Evolutionary conservation across 2,113 vertebrate genomes (phyloP), one percentile per base, ranked within the genome.

Genomic region (Otolemur garnettii): DNA sequence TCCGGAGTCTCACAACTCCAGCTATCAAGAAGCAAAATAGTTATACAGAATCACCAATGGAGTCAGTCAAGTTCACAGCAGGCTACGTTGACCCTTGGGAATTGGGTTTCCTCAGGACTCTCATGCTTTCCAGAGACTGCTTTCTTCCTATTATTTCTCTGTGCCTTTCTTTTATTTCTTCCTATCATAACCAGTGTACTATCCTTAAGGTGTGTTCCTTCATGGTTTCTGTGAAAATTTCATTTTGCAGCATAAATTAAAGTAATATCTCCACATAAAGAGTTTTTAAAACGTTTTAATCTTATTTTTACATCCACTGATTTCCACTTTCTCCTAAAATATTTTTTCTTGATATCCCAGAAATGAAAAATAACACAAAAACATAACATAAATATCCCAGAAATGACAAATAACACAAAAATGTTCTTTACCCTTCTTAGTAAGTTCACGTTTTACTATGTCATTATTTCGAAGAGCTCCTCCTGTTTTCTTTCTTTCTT

Each of bases 1-100:
- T 2, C 1, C 19, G 14, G 24, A 97, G 42, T 42, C 94, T 96
- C 78, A 96, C 53, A 90, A 89, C 6, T 64, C 10, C 60, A 89
- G 30, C 15, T 14, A 75, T 33, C 5, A 75, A 14, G 12, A 72
- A 89, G 3, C 8, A 57, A 42, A 60, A 21, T 28, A 13, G 18
- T 75, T 30, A 84, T 45, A 96, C 10, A 89, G 69, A 95, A n/a
- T 59, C 45, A 69, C 38, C 15, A 30, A 45, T 0, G 26, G 11
- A 2, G 15, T 64, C 10, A 15, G 4, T 77, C 30, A n/a, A 26
- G 74, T 12, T 69, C 57, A 38, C 0, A 33, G 33, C 4, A 87
- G 1, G 59, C 13, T 66, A 19, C 24, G 3, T 10, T 45, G 19
- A 42, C 62, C 83, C 3, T n/a, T 22, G 79, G 50, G 2, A 28